phyloP scores from a whole-genome alignment of 2,888 invertebrate genomes.

The Iselma pallidipennis region DNA sequence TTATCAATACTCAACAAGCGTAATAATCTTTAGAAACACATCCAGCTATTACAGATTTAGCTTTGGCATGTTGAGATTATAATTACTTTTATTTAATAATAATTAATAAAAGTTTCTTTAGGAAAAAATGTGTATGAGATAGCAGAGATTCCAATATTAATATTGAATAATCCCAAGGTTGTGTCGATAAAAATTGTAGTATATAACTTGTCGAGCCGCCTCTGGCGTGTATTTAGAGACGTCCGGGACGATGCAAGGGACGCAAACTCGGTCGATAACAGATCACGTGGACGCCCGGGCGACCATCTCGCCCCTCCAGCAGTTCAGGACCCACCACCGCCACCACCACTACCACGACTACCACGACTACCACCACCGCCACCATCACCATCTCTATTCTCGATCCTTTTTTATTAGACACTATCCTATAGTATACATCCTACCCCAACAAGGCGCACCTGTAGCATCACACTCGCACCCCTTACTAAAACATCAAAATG shows the following conservation, averaged over 20 bases:
- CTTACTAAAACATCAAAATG: slow-evolving; percentile 10
- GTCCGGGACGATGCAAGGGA: slow-evolving; percentile 19
- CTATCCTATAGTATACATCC: slow-evolving; percentile 25
- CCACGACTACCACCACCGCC: slow-evolving; percentile 1
- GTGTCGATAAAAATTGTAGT: too few species aligned
- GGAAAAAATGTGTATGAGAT: too few species aligned
- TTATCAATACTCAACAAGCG: too few species aligned
- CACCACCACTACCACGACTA: slow-evolving; percentile 3
- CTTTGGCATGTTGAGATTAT: too few species aligned
- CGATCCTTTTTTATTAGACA: slow-evolving; percentile 15
- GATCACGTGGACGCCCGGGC: slow-evolving; percentile 41
- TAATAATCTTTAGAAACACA: too few species aligned
- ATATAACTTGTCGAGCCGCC: neutral
- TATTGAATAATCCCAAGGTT: too few species aligned
- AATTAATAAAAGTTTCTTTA: too few species aligned
- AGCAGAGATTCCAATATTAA: too few species aligned
- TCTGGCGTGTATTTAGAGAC: slow-evolving; percentile 19
- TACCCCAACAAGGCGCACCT: slow-evolving; percentile 28
- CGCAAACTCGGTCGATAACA: slow-evolving; percentile 33
- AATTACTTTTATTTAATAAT: too few species aligned
- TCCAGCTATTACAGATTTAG: too few species aligned
- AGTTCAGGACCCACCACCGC: slow-evolving; percentile 7
- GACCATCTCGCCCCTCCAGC: slow-evolving; percentile 26
- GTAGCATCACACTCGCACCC: slow-evolving; percentile 23
- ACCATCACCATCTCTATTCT: slow-evolving; percentile 17